A percentile compares a stretch with the other conserved stretches of the same genome.
phyloP scores from a whole-genome alignment of 2,797 vertebrate genomes.

The Clarias laeviceps region DNA sequence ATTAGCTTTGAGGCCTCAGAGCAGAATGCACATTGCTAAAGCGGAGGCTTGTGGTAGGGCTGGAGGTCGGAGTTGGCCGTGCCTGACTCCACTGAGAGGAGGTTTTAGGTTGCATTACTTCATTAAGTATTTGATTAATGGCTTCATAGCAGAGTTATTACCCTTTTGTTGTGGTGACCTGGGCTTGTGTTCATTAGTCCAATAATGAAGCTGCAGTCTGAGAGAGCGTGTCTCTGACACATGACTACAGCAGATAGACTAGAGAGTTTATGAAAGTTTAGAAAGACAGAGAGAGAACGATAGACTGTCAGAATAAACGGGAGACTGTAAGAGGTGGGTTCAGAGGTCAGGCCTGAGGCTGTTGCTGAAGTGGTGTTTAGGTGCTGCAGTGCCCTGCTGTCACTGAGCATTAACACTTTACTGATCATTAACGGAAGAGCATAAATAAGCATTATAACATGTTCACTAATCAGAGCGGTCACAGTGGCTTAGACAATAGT shows the following conservation, averaged over 20 bases:
- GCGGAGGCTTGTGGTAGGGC: conserved; percentile 35
- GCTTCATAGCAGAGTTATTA: conserved; percentile 59
- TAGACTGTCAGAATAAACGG: conserved; percentile 15
- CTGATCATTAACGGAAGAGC: conserved; percentile 46
- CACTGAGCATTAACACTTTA: conserved; percentile 44
- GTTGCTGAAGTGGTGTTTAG: conserved; percentile 56
- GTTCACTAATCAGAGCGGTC: conserved; percentile 48
- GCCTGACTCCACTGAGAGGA: conserved; percentile 43
- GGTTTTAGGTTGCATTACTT: conserved; percentile 58
- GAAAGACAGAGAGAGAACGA: conserved; percentile 22
- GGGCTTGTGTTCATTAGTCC: conserved; percentile 60
- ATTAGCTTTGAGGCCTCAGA: conserved; percentile 27
- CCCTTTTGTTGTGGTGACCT: conserved; percentile 61
- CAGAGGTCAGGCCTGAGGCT: conserved; percentile 58
- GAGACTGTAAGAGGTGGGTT: conserved; percentile 44
- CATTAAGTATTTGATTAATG: conserved; percentile 62
- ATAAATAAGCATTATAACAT: conserved; percentile 39
- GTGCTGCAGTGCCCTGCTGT: conserved; percentile 44
- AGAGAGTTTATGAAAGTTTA: conserved; percentile 60
- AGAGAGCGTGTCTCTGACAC: conserved; percentile 56
- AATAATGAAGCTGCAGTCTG: conserved; percentile 62
- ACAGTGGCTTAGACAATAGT: conserved; percentile 20
- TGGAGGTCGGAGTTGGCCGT: conserved; percentile 28
- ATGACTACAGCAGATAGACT: conserved; percentile 56
- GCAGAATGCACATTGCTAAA: conserved; percentile 24